A percentile compares a stretch with the other conserved stretches of the same genome.
Evolutionary conservation across 2,113 vertebrate genomes (phyloP).

Genomic region (Protobothrops mucrosquamatus): DNA sequence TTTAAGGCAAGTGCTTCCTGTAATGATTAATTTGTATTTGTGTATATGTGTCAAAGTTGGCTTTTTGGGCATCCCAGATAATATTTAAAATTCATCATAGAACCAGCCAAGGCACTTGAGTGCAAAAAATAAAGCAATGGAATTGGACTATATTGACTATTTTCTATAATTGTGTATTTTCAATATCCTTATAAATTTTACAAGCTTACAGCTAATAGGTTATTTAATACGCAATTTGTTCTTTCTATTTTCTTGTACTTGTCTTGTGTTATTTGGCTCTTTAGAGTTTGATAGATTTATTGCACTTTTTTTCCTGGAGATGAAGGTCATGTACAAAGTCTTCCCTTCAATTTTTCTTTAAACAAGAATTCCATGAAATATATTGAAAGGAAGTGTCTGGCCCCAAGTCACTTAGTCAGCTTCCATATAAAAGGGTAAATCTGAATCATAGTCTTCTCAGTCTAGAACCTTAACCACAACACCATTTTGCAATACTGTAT

Average conservation of each 20-base stretch:
- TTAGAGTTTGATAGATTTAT: neutral
- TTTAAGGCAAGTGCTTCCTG: neutral
- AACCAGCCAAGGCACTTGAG: neutral
- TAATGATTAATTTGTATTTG: neutral
- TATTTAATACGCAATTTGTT: conserved; percentile 46
- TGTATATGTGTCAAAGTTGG: fast-evolving
- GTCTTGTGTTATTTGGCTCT: conserved; percentile 33
- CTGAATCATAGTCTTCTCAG: neutral
- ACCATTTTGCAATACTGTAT: neutral
- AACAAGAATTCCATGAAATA: neutral
- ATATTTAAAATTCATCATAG: neutral
- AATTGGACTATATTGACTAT: conserved; percentile 8
- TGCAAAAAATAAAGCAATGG: conserved; percentile 7
- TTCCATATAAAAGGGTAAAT: neutral
- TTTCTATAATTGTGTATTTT: conserved; percentile 39
- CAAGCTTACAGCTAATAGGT: conserved; percentile 32
- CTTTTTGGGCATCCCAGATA: neutral
- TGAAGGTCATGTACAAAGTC: neutral
- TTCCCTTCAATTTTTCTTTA: neutral
- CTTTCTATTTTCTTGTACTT: conserved; percentile 41
- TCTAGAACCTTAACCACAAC: neutral
- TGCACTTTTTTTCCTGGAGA: neutral
- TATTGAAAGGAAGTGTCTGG: neutral
- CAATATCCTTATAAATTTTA: neutral
- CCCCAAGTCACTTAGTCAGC: neutral